Evolutionary conservation across 2,888 invertebrate species (phyloP), one percentile per base, ranked within the genome.

Genomic region (Nymphalis polychloros): DNA sequence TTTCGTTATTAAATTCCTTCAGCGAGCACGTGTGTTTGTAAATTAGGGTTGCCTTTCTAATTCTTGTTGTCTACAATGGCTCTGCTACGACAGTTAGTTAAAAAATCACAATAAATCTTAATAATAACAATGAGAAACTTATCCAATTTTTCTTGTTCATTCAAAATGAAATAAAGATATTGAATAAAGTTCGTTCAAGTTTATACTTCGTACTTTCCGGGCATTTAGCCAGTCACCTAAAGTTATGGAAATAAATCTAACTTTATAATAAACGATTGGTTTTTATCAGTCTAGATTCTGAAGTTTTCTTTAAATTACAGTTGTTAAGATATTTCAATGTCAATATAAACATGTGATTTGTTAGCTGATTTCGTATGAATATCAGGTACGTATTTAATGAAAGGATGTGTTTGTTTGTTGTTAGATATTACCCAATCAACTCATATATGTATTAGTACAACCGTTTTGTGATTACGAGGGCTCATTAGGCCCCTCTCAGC

Each of bases 1-100:
- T 82, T 72, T 71, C 75, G 68, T 79, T 80, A 82, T 83, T 84
- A 83, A 84, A 83, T 83, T 84, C 79, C 78, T 74, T 48, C 59
- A 59, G 61, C n/a, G 48, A 61, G 61, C 60, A 69, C 64, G 59
- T 23, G 55, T 62, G 60, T 61, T 63, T 59, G 59, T 64, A 68
- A 60, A 68, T 68, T 63, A 62, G 63, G 55, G 50, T 65, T 23
- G 23, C 57, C 50, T 63, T 67, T 65, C 35, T 55, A 20, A 27
- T 27, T 59, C 10, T 53, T 59, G 31, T 35, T 49, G 20, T 61
- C 41, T 27, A 63, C 63, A 57, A 46, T 35, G 35, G 52, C 46
- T 35, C 52, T 16, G 27, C 47, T 8, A 46, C 20, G 13, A 16
- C 48, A 47, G 47, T 55, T 16, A 17, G 7, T 27, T 8, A 10